Evolutionary conservation across 2,888 invertebrate genomes (phyloP).

Genomic region (Pterostichus niger): DNA sequence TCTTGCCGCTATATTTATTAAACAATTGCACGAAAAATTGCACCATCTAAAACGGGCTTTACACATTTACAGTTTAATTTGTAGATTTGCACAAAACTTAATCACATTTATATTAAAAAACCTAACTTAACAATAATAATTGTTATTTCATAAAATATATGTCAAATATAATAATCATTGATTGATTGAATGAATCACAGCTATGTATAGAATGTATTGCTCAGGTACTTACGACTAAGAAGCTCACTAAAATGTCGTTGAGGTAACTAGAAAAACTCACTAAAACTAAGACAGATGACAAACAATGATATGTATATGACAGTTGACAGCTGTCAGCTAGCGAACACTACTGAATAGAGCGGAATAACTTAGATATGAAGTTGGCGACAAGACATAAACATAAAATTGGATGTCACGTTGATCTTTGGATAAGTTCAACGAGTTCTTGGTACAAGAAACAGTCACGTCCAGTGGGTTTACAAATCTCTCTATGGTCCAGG

Average conservation of each 20-base stretch:
- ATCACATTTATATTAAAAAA: no score
- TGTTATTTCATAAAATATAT: conserved; percentile 17
- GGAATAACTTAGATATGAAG: conserved; percentile 11
- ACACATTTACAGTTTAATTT: not conserved
- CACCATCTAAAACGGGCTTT: no score
- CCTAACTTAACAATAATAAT: conserved; percentile 12
- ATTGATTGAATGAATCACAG: conserved; percentile 61
- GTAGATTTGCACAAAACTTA: conserved; percentile 29
- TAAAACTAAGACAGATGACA: not conserved
- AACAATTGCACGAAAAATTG: no score
- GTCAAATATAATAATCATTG: conserved; percentile 27
- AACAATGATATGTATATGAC: not conserved
- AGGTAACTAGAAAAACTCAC: conserved; percentile 34
- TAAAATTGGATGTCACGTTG: conserved; percentile 50
- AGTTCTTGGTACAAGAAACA: conserved; percentile 86
- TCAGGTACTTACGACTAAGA: conserved; percentile 56
- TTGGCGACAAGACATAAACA: not conserved
- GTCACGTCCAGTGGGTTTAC: conserved; percentile 87
- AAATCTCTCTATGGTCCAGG: conserved; percentile 91
- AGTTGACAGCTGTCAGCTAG: not conserved
- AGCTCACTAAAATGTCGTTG: conserved; percentile 58
- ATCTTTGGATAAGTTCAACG: conserved; percentile 79
- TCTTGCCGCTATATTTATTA: no score
- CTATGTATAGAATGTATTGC: conserved; percentile 63
- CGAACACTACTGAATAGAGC: conserved; percentile 20